Percentiles rank a stretch among this genome's conserved stretches.
These are phyloP conservation scores for Pteria penguin DNA, from an alignment of 2,888 invertebrate genomes.

Conservation along the genomic window DNA sequence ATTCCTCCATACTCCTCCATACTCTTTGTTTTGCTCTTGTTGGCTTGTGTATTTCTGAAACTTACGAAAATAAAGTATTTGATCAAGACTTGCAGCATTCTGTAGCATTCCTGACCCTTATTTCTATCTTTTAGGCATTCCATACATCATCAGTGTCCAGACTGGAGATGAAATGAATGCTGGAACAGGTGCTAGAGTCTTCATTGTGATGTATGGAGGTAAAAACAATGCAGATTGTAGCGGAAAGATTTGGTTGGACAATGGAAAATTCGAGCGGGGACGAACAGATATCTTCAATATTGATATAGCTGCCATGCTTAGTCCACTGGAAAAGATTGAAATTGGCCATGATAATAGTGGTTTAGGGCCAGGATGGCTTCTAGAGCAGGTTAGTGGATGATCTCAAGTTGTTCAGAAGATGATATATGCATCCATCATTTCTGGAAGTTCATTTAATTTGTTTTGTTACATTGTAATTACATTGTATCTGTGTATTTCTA, in stretches of 20 bases:
- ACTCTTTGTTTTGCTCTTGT: neutral
- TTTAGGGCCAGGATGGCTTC: slow-evolving; percentile 77
- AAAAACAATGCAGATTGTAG: slow-evolving; percentile 69
- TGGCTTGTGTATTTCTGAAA: neutral
- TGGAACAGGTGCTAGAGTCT: slow-evolving; percentile 78
- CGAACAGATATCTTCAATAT: slow-evolving; percentile 77
- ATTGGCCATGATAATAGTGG: slow-evolving; percentile 79
- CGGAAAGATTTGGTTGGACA: slow-evolving; percentile 78
- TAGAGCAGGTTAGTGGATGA: slow-evolving; percentile 74
- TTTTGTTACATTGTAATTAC: too few relatives aligned
- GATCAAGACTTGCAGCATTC: too few relatives aligned
- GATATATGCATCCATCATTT: too few relatives aligned
- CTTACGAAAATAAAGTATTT: too few relatives aligned
- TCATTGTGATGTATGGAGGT: slow-evolving; percentile 71
- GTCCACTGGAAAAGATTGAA: slow-evolving; percentile 76
- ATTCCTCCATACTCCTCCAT: too few relatives aligned
- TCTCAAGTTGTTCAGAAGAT: too few relatives aligned
- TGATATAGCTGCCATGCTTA: slow-evolving; percentile 72
- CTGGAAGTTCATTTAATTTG: too few relatives aligned
- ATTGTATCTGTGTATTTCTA: too few relatives aligned
- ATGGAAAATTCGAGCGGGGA: slow-evolving; percentile 76
- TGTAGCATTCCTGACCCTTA: too few relatives aligned
- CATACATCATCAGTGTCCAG: slow-evolving; percentile 76
- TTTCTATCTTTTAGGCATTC: slow-evolving; percentile 62
- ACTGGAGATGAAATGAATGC: slow-evolving; percentile 77